These are phyloP conservation scores for Rhynchophorus ferrugineus DNA, from an alignment of 1,140 invertebrate species.

Conservation along the genomic window DNA sequence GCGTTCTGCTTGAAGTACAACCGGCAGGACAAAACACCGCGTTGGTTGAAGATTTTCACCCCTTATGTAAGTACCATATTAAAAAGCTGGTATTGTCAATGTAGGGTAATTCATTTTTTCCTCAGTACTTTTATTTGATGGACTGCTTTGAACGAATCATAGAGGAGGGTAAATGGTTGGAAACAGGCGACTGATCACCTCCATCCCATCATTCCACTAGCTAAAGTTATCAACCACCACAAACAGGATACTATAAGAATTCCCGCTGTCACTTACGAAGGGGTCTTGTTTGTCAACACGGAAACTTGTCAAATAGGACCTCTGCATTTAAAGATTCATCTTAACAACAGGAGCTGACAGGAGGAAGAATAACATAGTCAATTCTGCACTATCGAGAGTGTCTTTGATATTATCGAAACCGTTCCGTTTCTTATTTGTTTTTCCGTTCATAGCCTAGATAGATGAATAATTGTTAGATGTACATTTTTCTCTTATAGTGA, in stretches of 20 bases:
- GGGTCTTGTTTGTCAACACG: no score
- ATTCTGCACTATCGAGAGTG: no score
- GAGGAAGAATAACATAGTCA: neutral
- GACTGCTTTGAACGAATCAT: constrained; percentile 93
- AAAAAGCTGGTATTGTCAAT: constrained; percentile 1
- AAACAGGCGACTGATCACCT: constrained; percentile 59
- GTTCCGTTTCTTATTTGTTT: no score
- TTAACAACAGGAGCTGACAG: neutral
- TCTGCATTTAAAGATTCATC: neutral
- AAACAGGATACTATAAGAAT: neutral
- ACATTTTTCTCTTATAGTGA: no score
- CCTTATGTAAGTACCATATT: constrained; percentile 74
- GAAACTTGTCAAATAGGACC: neutral
- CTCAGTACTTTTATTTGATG: constrained; percentile 84
- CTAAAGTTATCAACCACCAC: neutral
- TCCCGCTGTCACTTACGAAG: neutral
- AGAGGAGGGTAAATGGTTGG: constrained; percentile 77
- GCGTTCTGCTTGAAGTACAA: constrained; percentile 83
- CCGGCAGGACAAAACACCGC: constrained; percentile 68
- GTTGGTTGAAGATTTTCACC: constrained; percentile 83
- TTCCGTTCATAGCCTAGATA: no score
- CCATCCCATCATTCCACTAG: neutral
- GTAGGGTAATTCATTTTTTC: constrained; percentile 37
- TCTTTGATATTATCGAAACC: no score
- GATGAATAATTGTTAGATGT: no score